Evolutionary conservation across 2,888 invertebrate genomes (phyloP).

Genomic region (Doris montereyensis): DNA sequence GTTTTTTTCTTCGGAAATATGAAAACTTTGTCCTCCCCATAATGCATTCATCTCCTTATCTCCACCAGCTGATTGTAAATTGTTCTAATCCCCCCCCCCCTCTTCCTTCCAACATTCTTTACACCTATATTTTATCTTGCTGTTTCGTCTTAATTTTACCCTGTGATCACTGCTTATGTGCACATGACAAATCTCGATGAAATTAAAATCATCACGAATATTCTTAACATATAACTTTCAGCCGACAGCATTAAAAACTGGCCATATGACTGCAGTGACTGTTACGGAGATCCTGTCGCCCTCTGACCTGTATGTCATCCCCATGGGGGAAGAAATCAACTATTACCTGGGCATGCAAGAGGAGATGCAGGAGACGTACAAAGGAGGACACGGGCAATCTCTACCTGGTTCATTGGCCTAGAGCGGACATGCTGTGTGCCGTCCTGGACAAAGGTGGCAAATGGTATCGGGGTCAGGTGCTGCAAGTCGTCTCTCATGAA

Average conservation of each 20-base stretch:
- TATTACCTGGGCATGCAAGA: conserved; percentile 74
- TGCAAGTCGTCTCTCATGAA: no score
- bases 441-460: conserved; percentile 77
- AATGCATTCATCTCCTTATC: no score
- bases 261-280: conserved; percentile 9
- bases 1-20: no score
- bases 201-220: no score
- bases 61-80: no score
- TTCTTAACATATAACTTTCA: no score
- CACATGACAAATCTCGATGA: no score
- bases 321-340: conserved; percentile 63
- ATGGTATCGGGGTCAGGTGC: conserved; percentile 82
- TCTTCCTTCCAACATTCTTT: no score
- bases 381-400: conserved; percentile 51
- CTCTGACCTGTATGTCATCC: conserved; percentile 20
- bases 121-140: no score
- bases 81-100: no score
- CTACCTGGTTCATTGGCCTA: conserved; percentile 69
- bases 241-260: conserved; percentile 31
- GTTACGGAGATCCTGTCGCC: conserved; percentile 23
- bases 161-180: background rate
- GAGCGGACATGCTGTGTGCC: conserved; percentile 79
- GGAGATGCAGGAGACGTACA: conserved; percentile 74
- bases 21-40: no score
- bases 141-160: no score